A percentile compares a stretch with the other conserved stretches of the same genome.
Evolutionary conservation across 2,113 vertebrate genomes (phyloP).

Genomic region (Caranx melampygus): DNA sequence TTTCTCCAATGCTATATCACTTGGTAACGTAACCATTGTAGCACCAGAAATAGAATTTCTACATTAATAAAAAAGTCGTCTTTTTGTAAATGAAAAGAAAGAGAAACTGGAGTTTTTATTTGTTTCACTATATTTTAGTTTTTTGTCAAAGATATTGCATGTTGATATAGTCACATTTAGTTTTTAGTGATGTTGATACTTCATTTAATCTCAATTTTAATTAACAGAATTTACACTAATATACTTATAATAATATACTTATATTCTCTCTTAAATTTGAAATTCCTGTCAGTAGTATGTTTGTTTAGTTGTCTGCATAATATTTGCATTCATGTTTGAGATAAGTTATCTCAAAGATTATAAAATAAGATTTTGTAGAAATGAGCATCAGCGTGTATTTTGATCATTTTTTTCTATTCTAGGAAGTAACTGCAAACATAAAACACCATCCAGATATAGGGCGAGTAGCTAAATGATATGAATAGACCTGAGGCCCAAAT

Average conservation of each 20-base stretch:
- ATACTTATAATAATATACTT: too few relatives aligned
- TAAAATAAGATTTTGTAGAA: not conserved
- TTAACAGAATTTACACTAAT: too few relatives aligned
- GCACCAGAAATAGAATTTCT: too few relatives aligned
- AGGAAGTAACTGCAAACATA: not conserved
- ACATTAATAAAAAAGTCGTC: too few relatives aligned
- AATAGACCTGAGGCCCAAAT: constrained; percentile 56
- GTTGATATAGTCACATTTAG: not conserved
- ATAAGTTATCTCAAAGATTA: not conserved
- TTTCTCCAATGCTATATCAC: too few relatives aligned
- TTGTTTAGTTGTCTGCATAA: not conserved
- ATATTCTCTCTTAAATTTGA: too few relatives aligned
- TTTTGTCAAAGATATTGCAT: not conserved
- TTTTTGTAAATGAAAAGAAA: too few relatives aligned
- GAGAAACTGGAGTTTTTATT: too few relatives aligned
- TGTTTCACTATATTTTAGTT: too few relatives aligned
- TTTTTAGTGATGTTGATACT: not conserved
- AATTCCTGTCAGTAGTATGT: too few relatives aligned
- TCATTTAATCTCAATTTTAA: too few relatives aligned
- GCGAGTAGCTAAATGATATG: constrained; percentile 46
- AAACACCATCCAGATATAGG: not conserved
- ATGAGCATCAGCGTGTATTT: not conserved
- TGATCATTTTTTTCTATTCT: not conserved
- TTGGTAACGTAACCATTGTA: too few relatives aligned
- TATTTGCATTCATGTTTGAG: not conserved